Conservation (phyloP, 2,888 invertebrate genomes). For the Diarsia mendica region DNA sequence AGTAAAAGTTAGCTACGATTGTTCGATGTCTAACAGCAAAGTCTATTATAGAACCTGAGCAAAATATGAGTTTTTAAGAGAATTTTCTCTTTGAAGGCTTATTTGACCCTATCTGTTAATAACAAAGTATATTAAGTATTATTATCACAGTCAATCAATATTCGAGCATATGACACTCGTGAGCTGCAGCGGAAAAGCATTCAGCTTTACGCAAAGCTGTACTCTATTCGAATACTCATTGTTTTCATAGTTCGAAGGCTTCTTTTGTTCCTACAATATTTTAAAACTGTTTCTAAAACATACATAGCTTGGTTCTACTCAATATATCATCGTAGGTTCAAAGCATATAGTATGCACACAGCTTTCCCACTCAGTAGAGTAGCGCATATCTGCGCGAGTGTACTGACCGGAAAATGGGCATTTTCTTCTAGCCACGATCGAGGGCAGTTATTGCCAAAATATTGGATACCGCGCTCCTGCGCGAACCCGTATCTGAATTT, state of each 20-base stretch:
- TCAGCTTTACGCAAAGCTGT: too few species aligned
- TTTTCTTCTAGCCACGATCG: slow-evolving; percentile 65
- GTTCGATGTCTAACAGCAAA: neutral
- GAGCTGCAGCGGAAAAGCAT: neutral
- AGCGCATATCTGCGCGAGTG: slow-evolving; percentile 78
- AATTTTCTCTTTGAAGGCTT: too few species aligned
- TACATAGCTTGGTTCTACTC: neutral
- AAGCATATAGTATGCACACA: slow-evolving; percentile 34
- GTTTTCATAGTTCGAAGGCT: neutral
- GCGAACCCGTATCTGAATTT: slow-evolving; percentile 51
- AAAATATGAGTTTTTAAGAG: too few species aligned
- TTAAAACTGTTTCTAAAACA: neutral
- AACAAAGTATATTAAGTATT: neutral
- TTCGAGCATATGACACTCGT: neutral
- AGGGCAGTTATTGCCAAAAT: slow-evolving; percentile 65
- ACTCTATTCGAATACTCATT: neutral
- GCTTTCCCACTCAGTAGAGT: slow-evolving; percentile 61
- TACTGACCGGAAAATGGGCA: slow-evolving; percentile 82
- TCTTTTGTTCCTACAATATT: neutral
- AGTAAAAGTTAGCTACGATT: neutral
- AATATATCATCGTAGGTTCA: neutral
- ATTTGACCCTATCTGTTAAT: too few species aligned
- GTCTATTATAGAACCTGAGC: neutral
- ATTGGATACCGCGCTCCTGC: slow-evolving; percentile 57
- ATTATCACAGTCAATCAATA: neutral